A percentile compares a stretch with the other conserved stretches of the same genome.
Conservation (phyloP, 2,113 vertebrate genomes). For the Saccopteryx bilineata region DNA sequence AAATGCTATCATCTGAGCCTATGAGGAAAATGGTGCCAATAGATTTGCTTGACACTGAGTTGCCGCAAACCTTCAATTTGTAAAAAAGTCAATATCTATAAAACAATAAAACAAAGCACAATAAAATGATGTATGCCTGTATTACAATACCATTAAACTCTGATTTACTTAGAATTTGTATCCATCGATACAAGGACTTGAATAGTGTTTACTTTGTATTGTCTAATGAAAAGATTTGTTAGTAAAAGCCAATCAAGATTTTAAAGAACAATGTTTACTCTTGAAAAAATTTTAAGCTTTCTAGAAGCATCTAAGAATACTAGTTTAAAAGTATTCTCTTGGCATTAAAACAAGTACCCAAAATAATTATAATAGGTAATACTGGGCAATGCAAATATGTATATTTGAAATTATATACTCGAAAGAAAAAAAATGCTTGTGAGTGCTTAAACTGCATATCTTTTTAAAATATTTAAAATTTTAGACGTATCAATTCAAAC, state of each 20-base stretch:
- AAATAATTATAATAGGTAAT: constrained; percentile 25
- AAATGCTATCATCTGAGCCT: not conserved
- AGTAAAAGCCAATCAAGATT: constrained; percentile 41
- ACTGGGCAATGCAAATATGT: constrained; percentile 55
- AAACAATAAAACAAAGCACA: not conserved
- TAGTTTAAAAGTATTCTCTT: constrained; percentile 62
- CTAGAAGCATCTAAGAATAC: constrained; percentile 36
- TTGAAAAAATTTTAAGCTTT: constrained; percentile 22
- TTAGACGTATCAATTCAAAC: constrained; percentile 51
- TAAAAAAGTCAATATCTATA: not conserved
- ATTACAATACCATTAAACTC: not conserved
- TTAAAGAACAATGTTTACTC: constrained; percentile 67
- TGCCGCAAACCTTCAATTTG: not conserved
- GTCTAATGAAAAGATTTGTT: constrained; percentile 58
- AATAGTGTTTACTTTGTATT: constrained; percentile 47
- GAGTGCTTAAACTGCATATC: constrained; percentile 71
- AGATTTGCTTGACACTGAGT: not conserved
- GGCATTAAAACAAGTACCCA: constrained; percentile 52
- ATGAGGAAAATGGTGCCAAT: not conserved
- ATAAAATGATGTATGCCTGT: not conserved
- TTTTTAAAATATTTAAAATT: constrained; percentile 64
- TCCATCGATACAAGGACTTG: constrained; percentile 34
- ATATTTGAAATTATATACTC: constrained; percentile 69
- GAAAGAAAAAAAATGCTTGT: constrained; percentile 53
- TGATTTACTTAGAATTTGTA: constrained; percentile 62